Conservation (phyloP, 2,113 vertebrate genomes). For the Protomyctophum bolini region DNA sequence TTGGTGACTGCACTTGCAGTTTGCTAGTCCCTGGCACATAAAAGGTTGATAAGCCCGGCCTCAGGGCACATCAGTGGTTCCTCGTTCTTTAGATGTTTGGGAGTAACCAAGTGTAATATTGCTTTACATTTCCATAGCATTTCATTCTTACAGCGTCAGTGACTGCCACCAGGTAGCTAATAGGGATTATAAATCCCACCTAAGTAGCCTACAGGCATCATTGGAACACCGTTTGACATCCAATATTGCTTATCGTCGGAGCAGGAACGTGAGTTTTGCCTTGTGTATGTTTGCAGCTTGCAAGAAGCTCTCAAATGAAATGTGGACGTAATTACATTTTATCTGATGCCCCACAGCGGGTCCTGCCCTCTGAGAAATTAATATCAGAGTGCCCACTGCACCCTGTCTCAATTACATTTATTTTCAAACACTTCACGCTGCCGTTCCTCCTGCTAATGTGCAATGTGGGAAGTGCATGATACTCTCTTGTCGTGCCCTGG, state of each 20-base stretch:
- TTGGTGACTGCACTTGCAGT: no score
- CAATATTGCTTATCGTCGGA: slow-evolving; percentile 60
- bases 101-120: background rate
- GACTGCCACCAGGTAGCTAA: background rate
- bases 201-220: slow-evolving; percentile 44
- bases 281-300: slow-evolving; percentile 53
- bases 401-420: slow-evolving; percentile 61
- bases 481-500: slow-evolving; percentile 32
- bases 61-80: background rate
- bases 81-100: background rate
- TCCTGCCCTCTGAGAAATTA: slow-evolving; percentile 71
- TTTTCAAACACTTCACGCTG: slow-evolving; percentile 62
- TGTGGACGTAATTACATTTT: slow-evolving; percentile 75
- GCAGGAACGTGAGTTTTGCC: slow-evolving; percentile 46
- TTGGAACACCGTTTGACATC: slow-evolving; percentile 54
- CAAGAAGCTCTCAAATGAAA: slow-evolving; percentile 68
- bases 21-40: no score
- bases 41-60: no score
- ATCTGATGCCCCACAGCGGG: slow-evolving; percentile 67
- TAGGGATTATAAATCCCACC: slow-evolving; percentile 23
- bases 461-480: slow-evolving; percentile 37
- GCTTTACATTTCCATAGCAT: background rate
- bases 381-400: slow-evolving; percentile 63
- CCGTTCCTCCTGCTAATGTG: slow-evolving; percentile 57
- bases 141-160: background rate